These are phyloP conservation scores for Pseudorectes ferrugineus DNA, from an alignment of 2,113 vertebrate genomes.

Conservation along the genomic window DNA sequence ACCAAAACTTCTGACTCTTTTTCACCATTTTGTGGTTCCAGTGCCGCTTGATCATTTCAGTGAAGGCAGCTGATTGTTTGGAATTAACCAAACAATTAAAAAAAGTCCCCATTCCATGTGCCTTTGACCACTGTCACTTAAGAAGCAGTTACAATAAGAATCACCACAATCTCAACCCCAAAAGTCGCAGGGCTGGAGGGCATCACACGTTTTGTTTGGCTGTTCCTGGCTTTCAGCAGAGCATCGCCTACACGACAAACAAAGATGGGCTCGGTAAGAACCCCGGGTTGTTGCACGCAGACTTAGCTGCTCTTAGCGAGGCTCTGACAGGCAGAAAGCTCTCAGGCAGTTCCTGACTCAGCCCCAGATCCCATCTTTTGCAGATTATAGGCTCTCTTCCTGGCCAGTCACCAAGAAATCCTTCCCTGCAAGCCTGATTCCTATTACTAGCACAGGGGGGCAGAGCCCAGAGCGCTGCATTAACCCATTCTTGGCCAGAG, in stretches of 20 bases:
- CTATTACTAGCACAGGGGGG: constrained; percentile 1
- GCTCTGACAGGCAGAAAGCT: constrained; percentile 26
- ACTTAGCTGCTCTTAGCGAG: neutral
- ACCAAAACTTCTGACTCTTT: neutral
- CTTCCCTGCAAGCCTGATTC: constrained; percentile 46
- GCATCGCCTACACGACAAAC: neutral
- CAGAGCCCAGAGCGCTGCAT: neutral
- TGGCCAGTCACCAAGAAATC: constrained; percentile 51
- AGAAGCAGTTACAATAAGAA: neutral
- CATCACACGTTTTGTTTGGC: neutral
- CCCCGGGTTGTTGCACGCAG: neutral
- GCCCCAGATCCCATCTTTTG: constrained; percentile 43
- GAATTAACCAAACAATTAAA: neutral
- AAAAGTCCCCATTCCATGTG: neutral
- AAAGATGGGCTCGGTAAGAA: neutral
- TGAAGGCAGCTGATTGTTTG: neutral
- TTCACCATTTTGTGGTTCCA: neutral
- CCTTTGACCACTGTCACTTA: neutral
- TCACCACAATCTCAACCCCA: neutral
- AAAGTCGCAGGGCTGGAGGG: accelerated
- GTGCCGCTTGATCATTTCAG: neutral
- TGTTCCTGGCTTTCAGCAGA: neutral
- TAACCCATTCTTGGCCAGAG: neutral
- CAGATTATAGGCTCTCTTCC: constrained; percentile 51
- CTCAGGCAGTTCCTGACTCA: constrained; percentile 29